Base-by-base conservation (phyloP, 2,888 invertebrate species). In the Xestoiulus laeticollis region DNA sequence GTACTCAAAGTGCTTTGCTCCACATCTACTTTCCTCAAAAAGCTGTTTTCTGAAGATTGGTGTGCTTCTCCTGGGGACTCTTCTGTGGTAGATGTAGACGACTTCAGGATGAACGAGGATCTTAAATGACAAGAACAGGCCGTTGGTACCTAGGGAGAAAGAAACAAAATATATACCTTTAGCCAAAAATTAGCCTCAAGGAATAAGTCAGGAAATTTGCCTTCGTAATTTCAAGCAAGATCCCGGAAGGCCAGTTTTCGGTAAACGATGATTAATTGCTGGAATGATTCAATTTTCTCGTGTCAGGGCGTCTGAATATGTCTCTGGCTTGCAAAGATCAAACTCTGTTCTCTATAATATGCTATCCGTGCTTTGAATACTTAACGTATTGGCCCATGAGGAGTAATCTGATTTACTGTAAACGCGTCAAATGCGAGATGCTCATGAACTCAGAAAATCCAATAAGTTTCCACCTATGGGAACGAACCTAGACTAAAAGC, bases 71-170 rank as follows among this genome's bases (percentile, higher is more conserved):
- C 68, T 1, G 26, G 26, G 26, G 68, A 26, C 26, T 22, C 26
- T 26, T 10, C 68, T 4, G 68, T 68, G 68, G 68, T 68, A 5
- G 68, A 26, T 68, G n/a, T 68, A 0, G 68, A 22, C 26, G 84
- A 33, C 22, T 84, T 84, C 84, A 43, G 14, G 10, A 19, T 26
- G 84, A 84, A 43, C 6, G 84, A 85, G 32, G 87, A 87, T 14
- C 68, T 26, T n/a, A 87, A 12, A 48, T 87, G 87, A 32, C 87
- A 87, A 8, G 87, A 87, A 22, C 87, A 87, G 16, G 87, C 30
- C 5, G 87, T 30, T n/a, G 87, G 87, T 32, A 87, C 19, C 87
- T 86, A 10, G 38, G 43, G 43, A n/a, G n/a, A n/a, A n/a, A n/a
- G 14, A 84, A 33, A 84, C 26, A 32, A 22, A 6, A 33, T n/a